Base-by-base conservation (phyloP, 1,140 invertebrate genomes). In the Lucilia sericata region DNA sequence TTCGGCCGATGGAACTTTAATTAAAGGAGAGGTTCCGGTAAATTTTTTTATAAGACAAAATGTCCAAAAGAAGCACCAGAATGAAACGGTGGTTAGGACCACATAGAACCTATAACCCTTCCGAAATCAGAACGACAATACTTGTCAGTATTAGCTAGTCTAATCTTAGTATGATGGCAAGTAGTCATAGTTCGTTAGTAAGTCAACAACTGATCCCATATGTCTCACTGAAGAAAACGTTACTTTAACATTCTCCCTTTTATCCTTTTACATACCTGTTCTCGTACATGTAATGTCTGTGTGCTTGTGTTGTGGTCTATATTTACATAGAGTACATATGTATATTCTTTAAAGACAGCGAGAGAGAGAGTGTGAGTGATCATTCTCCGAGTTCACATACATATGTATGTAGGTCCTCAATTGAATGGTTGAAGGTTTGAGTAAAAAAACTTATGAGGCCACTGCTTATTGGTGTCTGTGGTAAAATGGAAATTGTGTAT, bases 391-490 rank as follows among this genome's bases (percentile, higher is more conserved):
- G 65, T 25, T 0, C 19, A 70, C 21, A 70, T 70, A 21, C n/a
- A 70, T 65, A 12, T 65, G 42, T 30, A 80, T 49, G 42, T 4
- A 49, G 10, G 36, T 17, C 13, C 42, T 55, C 51, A 12, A 55
- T 30, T 55, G 5, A 55, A 55, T 42, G 5, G 42, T 42, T 7
- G 25, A 55, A 10, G 51, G 51, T 55, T 17, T 55, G 51, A 55
- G 51, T 55, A 25, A 49, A 80, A n/a, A 80, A 80, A 19, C 76
- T 12, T 80, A 80, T 49, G 76, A 80, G 76, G 42, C 76, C 76
- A 80, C 76, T 49, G 76, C 47, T 80, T 80, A 80, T 80, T 80
- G 76, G 76, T 78, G 75, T 80, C 76, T 80, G 76, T 49, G 42
- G 76, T 49, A 13, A 42, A 78, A 47, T 49, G 76, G 21, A 80